Conservation (phyloP, 2,113 vertebrate genomes). For the Antechinus stuartii region DNA sequence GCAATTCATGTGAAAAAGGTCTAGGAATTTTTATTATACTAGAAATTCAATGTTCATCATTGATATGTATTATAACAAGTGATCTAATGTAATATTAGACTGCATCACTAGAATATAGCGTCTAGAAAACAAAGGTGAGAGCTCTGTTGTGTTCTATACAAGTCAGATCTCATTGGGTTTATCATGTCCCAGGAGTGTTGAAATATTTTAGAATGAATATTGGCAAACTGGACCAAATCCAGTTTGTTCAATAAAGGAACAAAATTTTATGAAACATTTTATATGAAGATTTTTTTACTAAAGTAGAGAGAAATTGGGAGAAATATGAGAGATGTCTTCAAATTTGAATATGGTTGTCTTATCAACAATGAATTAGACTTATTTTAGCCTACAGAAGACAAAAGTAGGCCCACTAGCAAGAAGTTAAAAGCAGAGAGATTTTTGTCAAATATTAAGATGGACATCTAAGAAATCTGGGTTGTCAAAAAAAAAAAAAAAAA, state of each 20-base stretch:
- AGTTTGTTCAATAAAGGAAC: neutral
- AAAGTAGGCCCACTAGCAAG: neutral
- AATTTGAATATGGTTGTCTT: neutral
- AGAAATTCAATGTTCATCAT: neutral
- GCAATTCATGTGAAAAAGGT: neutral
- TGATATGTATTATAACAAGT: neutral
- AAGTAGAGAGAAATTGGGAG: neutral
- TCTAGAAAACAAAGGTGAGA: neutral
- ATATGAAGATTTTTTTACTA: neutral
- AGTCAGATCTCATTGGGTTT: neutral
- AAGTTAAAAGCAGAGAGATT: neutral
- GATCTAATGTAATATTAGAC: neutral
- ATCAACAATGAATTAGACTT: neutral
- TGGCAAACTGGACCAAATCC: neutral
- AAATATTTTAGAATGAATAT: neutral
- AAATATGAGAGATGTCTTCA: neutral
- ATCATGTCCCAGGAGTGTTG: neutral
- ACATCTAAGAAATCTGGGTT: neutral
- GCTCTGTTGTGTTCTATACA: neutral
- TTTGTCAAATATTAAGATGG: neutral
- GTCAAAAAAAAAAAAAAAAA: neutral
- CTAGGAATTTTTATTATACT: neutral
- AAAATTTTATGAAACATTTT: neutral
- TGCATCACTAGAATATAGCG: neutral
- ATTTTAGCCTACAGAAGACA: neutral